Evolutionary conservation across 2,113 vertebrate genomes (phyloP).

Genomic region (Cettia cetti): DNA sequence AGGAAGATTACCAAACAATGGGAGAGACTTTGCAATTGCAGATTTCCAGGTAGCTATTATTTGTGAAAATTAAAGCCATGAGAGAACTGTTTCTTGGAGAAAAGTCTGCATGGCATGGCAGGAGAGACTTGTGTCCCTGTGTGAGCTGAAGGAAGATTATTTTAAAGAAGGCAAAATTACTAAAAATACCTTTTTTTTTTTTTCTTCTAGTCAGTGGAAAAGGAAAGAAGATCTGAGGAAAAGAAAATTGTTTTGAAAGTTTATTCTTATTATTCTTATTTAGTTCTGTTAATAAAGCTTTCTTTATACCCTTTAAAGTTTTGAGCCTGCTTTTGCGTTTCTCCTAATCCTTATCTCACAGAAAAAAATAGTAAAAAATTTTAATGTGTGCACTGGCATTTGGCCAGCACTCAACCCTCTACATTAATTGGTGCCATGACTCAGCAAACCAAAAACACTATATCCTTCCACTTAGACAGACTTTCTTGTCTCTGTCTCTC

Average conservation of each 20-base stretch:
- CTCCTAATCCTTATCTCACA: background rate
- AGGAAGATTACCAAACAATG: background rate
- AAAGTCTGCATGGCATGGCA: background rate
- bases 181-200: too few species aligned
- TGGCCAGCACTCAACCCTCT: background rate
- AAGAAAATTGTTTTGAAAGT: background rate
- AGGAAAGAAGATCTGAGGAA: background rate
- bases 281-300: background rate
- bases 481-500: too few species aligned
- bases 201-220: background rate
- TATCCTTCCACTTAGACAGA: background rate
- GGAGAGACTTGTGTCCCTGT: background rate
- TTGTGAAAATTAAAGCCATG: accelerated
- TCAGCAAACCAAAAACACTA: background rate
- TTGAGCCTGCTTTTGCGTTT: background rate
- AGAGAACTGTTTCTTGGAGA: background rate
- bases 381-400: background rate
- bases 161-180: background rate
- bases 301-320: too few species aligned
- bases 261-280: background rate
- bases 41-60: background rate
- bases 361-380: background rate
- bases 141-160: background rate
- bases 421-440: background rate
- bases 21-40: background rate